Conservation (phyloP, 2,888 invertebrate species). For the Hirtodrosophila cameraria region DNA sequence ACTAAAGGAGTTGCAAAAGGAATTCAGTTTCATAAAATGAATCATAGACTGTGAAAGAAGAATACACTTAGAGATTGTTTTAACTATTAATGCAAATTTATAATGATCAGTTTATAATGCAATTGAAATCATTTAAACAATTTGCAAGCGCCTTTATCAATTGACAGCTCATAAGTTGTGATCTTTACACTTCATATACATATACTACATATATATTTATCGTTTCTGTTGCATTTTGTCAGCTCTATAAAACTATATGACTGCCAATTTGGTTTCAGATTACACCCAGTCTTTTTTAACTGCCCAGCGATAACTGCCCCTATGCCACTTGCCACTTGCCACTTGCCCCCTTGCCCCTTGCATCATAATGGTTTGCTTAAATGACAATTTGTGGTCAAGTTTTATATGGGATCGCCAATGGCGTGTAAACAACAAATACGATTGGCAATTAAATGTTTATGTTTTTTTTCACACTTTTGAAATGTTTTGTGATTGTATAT, state of each 20-base stretch:
- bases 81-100: background rate
- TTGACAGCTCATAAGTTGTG: slow-evolving; percentile 33
- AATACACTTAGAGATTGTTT: too few species aligned
- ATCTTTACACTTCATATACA: slow-evolving; percentile 31
- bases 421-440: slow-evolving; percentile 39
- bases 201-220: slow-evolving; percentile 13
- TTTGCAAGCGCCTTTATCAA: slow-evolving; percentile 1
- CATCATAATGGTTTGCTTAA: slow-evolving; percentile 54
- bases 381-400: slow-evolving; percentile 73
- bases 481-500: slow-evolving; percentile 44
- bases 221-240: slow-evolving; percentile 4
- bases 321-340: too few species aligned
- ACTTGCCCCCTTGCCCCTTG: background rate
- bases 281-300: slow-evolving; percentile 19
- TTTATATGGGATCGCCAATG: slow-evolving; percentile 38
- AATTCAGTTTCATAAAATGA: too few species aligned
- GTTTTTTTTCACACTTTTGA: slow-evolving; percentile 69
- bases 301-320: slow-evolving; percentile 14
- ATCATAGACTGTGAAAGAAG: too few species aligned
- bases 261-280: slow-evolving; percentile 55
- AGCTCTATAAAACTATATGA: slow-evolving; percentile 67
- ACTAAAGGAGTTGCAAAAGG: too few species aligned
- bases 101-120: slow-evolving; percentile 29
- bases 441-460: slow-evolving; percentile 71
- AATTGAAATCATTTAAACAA: slow-evolving; percentile 27